phyloP scores from a whole-genome alignment of 2,797 vertebrate genomes.

The Pangasius sanitwongsei region DNA sequence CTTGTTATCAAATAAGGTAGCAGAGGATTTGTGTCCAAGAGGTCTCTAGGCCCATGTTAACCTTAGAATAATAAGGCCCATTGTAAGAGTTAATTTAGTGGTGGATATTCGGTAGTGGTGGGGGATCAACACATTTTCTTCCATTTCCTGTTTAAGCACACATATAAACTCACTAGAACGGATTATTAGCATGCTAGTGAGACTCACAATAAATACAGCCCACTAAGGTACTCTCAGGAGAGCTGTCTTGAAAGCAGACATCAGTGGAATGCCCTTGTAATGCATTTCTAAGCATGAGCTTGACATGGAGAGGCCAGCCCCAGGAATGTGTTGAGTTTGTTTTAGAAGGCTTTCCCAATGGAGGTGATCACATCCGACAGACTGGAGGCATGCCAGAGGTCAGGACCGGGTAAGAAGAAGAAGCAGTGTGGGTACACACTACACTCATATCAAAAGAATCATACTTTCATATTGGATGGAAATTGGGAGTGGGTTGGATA shows the following conservation, averaged over 20 bases:
- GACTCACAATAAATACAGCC: conserved; percentile 34
- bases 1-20: conserved; percentile 39
- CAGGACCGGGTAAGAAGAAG: conserved; percentile 19
- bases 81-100: conserved; percentile 7
- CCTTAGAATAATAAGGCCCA: conserved; percentile 3
- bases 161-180: conserved; percentile 20
- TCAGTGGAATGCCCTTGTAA: conserved; percentile 42
- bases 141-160: conserved; percentile 23
- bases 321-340: conserved; percentile 69
- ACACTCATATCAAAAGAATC: background rate
- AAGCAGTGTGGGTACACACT: background rate
- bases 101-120: background rate
- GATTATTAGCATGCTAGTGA: conserved; percentile 21
- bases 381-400: conserved; percentile 28
- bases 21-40: background rate
- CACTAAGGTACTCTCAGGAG: conserved; percentile 27
- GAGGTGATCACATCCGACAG: conserved; percentile 41
- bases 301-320: conserved; percentile 56
- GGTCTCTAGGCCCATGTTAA: background rate
- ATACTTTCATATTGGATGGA: background rate
- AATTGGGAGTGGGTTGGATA: background rate
- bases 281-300: conserved; percentile 56
- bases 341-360: conserved; percentile 56
- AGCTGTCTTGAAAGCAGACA: conserved; percentile 4
- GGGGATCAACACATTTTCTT: conserved; percentile 22